These are phyloP conservation scores for Apotomis betuletana DNA, from an alignment of 2,888 invertebrate species.

Conservation along the genomic window DNA sequence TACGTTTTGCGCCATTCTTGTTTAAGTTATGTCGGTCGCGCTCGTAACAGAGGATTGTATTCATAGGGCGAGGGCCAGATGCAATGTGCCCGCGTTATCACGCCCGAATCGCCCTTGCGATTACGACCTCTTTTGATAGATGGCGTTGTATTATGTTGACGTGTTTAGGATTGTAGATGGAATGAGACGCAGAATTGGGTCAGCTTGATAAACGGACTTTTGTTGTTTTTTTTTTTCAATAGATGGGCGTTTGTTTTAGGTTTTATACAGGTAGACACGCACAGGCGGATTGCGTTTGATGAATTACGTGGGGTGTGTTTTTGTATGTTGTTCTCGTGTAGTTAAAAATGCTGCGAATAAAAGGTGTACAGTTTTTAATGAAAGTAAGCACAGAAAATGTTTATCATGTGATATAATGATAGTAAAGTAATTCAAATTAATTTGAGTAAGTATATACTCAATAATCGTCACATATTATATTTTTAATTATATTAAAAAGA, in stretches of 20 bases:
- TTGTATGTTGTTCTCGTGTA: neutral
- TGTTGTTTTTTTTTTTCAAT: slow-evolving; percentile 29
- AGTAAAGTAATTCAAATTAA: too few species aligned
- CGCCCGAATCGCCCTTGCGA: slow-evolving; percentile 39
- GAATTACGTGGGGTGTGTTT: neutral
- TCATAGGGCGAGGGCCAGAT: slow-evolving; percentile 39
- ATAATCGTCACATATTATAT: too few species aligned
- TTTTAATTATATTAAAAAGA: too few species aligned
- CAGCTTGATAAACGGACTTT: slow-evolving; percentile 30
- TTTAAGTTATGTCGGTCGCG: slow-evolving; percentile 35
- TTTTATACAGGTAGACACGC: neutral
- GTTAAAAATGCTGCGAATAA: neutral
- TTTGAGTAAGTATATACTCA: too few species aligned
- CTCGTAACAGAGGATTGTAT: slow-evolving; percentile 42
- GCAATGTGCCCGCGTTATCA: slow-evolving; percentile 43
- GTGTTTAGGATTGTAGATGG: slow-evolving; percentile 29
- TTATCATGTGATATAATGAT: too few species aligned
- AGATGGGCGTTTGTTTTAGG: slow-evolving; percentile 8
- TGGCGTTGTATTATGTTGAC: slow-evolving; percentile 35
- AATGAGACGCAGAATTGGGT: slow-evolving; percentile 32
- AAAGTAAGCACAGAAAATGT: neutral
- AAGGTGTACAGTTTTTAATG: neutral
- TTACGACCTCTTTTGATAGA: slow-evolving; percentile 38
- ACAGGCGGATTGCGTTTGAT: neutral
- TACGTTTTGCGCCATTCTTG: slow-evolving; percentile 5